Percentiles rank a stretch among this genome's conserved stretches.
Conservation (phyloP, 2,888 invertebrate species). For the Drosophila colorata region DNA sequence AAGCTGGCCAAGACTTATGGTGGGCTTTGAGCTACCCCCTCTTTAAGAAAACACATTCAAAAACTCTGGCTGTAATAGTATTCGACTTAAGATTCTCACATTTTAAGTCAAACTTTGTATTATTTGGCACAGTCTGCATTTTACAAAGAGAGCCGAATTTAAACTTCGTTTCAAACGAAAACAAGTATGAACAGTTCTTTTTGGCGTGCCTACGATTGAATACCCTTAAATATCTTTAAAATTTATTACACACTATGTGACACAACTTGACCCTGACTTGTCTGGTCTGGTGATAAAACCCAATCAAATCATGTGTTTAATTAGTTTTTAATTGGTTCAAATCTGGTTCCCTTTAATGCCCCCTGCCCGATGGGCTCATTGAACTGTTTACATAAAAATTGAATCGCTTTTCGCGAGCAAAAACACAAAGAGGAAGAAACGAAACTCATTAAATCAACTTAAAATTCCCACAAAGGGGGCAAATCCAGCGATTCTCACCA, state of each 20-base stretch:
- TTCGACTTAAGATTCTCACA: not conserved
- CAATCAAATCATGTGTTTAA: constrained; percentile 64
- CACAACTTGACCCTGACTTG: constrained; percentile 3
- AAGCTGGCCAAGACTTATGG: constrained; percentile 34
- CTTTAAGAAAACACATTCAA: constrained; percentile 8
- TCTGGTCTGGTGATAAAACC: constrained; percentile 29
- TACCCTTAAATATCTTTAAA: too few species aligned
- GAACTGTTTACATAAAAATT: constrained; percentile 68
- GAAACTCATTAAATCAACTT: constrained; percentile 65
- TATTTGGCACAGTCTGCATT: too few species aligned
- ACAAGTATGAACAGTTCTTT: not conserved
- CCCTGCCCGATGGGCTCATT: constrained; percentile 45
- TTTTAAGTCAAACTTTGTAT: not conserved
- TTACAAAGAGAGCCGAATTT: too few species aligned
- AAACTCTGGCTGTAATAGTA: not conserved
- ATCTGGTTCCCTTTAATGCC: not conserved
- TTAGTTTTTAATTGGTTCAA: constrained; percentile 67
- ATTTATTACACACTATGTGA: not conserved
- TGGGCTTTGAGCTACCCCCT: constrained; percentile 4
- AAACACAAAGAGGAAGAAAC: constrained; percentile 19
- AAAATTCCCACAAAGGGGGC: constrained; percentile 50
- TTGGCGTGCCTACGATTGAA: not conserved
- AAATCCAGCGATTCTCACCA: constrained; percentile 50
- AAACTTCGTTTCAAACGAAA: too few species aligned
- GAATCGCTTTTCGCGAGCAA: constrained; percentile 52